A percentile compares a stretch with the other conserved stretches of the same genome.
Evolutionary conservation across 2,113 vertebrate species (phyloP).

Genomic region (Psephotus haematonotus): DNA sequence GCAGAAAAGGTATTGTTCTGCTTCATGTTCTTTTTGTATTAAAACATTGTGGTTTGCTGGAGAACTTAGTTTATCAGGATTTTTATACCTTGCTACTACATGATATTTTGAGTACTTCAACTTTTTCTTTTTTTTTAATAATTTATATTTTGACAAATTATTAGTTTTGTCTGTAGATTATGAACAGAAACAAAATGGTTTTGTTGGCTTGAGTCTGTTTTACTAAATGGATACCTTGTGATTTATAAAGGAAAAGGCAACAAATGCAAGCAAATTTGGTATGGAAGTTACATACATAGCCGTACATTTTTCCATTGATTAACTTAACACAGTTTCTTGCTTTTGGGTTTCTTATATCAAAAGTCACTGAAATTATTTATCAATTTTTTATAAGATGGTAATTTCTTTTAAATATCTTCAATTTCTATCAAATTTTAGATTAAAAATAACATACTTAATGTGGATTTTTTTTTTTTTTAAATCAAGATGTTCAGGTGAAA

Average conservation of each 20-base stretch:
- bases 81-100: background rate
- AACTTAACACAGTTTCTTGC: background rate
- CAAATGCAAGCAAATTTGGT: background rate
- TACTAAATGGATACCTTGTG: background rate
- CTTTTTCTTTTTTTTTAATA: background rate
- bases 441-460: background rate
- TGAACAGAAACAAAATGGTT: background rate
- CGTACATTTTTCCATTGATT: background rate
- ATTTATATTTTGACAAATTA: background rate
- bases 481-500: background rate
- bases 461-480: background rate
- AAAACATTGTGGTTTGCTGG: too few species aligned
- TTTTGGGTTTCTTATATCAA: background rate
- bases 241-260: background rate
- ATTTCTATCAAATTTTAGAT: background rate
- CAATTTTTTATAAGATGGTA: background rate
- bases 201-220: background rate
- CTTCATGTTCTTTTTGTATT: too few species aligned
- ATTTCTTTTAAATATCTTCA: background rate
- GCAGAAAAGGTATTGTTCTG: slow-evolving; percentile 92
- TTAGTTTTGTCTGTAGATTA: background rate
- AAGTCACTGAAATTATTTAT: background rate
- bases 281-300: background rate
- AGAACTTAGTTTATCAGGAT: too few species aligned
- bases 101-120: background rate